Evolutionary conservation across 2,888 invertebrate species (phyloP).

Genomic region (Hypsopygia costalis): DNA sequence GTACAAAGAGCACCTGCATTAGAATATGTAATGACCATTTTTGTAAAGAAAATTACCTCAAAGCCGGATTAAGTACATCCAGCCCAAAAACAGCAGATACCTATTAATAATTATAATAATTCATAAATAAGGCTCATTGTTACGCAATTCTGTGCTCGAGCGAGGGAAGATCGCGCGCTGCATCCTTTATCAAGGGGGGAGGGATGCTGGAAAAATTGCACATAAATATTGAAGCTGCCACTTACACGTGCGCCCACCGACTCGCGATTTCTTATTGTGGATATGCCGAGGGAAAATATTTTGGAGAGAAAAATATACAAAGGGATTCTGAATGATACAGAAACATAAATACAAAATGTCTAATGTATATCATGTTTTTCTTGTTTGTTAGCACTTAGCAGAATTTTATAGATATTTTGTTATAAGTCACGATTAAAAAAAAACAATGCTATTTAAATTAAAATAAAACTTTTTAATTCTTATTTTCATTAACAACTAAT

Average conservation of each 20-base stretch:
- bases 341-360: no score
- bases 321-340: no score
- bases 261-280: constrained; percentile 36
- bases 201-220: constrained; percentile 75
- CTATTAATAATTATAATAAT: constrained; percentile 41
- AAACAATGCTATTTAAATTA: no score
- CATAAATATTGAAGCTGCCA: constrained; percentile 81
- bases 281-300: constrained; percentile 21
- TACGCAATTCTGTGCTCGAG: constrained; percentile 56
- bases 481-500: no score
- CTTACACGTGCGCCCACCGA: constrained; percentile 77
- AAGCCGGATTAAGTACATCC: background rate
- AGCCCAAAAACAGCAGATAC: constrained; percentile 13
- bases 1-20: no score
- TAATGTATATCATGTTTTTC: no score
- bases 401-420: no score
- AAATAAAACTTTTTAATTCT: no score
- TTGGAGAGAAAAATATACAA: no score
- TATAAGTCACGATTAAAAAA: no score
- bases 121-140: constrained; percentile 65
- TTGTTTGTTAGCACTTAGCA: no score
- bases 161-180: constrained; percentile 50
- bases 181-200: constrained; percentile 67
- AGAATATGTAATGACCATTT: background rate
- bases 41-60: background rate